phyloP scores from a whole-genome alignment of 2,113 vertebrate species.

The Emydura subglobosa region DNA sequence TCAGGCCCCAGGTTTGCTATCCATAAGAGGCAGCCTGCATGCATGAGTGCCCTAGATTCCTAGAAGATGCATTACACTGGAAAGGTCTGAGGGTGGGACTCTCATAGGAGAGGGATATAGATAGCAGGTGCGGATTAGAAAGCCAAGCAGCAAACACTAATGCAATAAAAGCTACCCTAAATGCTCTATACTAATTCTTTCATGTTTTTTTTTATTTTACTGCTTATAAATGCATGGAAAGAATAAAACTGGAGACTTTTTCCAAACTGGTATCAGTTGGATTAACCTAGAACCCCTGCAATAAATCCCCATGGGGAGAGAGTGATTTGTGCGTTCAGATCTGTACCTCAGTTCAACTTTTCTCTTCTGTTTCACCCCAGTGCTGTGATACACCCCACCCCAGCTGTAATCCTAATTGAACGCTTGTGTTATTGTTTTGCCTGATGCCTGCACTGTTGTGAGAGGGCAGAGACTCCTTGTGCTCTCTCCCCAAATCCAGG shows the following conservation, averaged over 20 bases:
- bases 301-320: not conserved
- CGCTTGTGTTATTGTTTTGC: rapidly evolving
- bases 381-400: too few relatives aligned
- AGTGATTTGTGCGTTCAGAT: not conserved
- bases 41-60: not conserved
- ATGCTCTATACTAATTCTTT: not conserved
- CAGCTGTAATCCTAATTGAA: rapidly evolving
- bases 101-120: not conserved
- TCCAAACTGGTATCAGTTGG: not conserved
- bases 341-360: not conserved
- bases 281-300: not conserved
- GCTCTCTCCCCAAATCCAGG: not conserved
- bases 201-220: not conserved
- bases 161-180: not conserved
- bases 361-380: not conserved
- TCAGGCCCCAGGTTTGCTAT: not conserved
- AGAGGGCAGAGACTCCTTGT: not conserved
- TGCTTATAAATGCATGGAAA: not conserved
- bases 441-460: not conserved
- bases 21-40: not conserved
- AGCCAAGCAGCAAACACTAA: not conserved
- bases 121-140: not conserved
- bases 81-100: not conserved
- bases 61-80: not conserved
- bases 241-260: not conserved